These are phyloP conservation scores for Lypha dubia DNA, from an alignment of 2,888 invertebrate species.

Conservation along the genomic window DNA sequence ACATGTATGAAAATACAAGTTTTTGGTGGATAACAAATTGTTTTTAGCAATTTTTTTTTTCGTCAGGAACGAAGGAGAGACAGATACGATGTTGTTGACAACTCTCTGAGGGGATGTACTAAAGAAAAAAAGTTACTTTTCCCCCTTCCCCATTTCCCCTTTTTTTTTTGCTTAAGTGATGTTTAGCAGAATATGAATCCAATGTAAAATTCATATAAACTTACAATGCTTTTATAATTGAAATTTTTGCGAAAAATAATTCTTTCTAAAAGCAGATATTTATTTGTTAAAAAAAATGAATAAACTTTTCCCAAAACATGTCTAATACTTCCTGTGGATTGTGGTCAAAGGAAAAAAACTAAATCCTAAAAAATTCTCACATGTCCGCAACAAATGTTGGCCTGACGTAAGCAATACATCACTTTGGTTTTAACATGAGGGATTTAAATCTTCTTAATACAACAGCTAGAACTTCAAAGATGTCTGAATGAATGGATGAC, in stretches of 20 bases:
- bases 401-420: constrained; percentile 44
- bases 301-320: neutral
- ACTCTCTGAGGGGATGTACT: neutral
- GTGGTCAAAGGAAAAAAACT: neutral
- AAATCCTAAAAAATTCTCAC: neutral
- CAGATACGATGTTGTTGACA: neutral
- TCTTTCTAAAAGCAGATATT: neutral
- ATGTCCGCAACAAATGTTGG: constrained; percentile 59
- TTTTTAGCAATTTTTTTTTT: constrained; percentile 2
- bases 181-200: neutral
- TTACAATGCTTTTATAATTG: too few relatives aligned
- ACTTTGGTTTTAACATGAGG: constrained; percentile 44
- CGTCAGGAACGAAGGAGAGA: neutral
- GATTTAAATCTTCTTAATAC: constrained; percentile 32
- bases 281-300: neutral
- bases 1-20: neutral
- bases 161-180: neutral
- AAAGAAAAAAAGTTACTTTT: neutral
- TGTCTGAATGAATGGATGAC: neutral
- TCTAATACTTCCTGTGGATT: neutral
- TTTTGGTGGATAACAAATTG: neutral
- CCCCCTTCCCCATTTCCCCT: too few relatives aligned
- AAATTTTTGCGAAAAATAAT: neutral
- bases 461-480: constrained; percentile 24
- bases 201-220: neutral